These are phyloP conservation scores for Zapornia atra DNA, from an alignment of 2,113 vertebrate genomes.

Conservation along the genomic window DNA sequence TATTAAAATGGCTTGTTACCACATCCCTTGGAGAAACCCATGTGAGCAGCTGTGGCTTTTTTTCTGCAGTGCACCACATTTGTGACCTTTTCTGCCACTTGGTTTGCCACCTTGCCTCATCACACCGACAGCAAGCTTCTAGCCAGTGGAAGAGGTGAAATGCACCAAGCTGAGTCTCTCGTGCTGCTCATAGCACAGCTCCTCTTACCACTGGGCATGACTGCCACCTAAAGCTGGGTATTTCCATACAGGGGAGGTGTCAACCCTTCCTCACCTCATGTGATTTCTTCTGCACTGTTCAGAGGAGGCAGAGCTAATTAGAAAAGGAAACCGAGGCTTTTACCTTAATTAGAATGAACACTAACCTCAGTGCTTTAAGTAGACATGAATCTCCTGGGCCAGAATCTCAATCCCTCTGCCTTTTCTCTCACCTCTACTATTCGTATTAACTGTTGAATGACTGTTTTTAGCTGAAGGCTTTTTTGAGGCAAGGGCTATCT, in stretches of 20 bases:
- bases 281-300: background rate
- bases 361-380: background rate
- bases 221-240: background rate
- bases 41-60: background rate
- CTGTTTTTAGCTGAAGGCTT: background rate
- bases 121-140: fast-evolving
- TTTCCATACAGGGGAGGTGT: background rate
- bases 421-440: background rate
- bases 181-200: background rate
- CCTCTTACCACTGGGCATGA: background rate
- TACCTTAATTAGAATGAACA: background rate
- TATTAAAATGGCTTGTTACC: background rate
- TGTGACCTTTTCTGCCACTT: background rate
- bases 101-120: background rate
- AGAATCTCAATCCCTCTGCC: background rate
- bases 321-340: background rate
- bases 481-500: background rate
- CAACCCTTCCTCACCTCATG: background rate
- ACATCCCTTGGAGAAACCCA: background rate
- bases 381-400: background rate
- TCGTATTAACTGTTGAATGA: background rate
- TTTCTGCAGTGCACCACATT: background rate
- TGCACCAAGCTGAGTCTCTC: background rate
- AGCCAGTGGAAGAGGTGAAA: background rate
- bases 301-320: background rate